Conservation (phyloP, 2,113 vertebrate species). For the Tautogolabrus adspersus region DNA sequence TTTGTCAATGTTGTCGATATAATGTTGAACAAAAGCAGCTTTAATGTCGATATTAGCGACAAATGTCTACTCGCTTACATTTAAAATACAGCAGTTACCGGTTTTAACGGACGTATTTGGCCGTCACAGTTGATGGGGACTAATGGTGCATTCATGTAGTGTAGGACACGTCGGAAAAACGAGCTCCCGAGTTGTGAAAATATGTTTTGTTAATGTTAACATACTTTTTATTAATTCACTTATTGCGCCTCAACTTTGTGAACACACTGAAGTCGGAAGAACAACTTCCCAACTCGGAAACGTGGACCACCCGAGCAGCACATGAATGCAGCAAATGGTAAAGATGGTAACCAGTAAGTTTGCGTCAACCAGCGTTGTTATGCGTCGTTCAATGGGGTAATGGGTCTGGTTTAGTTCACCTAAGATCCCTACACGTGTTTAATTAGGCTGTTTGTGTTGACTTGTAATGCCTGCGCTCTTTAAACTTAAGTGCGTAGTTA, state of each 20-base stretch:
- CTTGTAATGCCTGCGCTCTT: background rate
- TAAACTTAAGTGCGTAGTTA: slow-evolving; percentile 35
- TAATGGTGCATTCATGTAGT: too few species aligned
- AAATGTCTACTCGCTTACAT: too few species aligned
- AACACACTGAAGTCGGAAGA: too few species aligned
- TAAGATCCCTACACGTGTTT: fast-evolving
- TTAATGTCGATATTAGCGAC: background rate
- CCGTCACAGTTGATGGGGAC: background rate
- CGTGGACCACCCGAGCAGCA: too few species aligned
- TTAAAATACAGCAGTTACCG: background rate
- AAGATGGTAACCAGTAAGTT: slow-evolving; percentile 9
- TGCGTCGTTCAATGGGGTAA: background rate
- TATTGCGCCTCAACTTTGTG: too few species aligned
- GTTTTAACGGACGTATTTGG: background rate
- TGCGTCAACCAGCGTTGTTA: slow-evolving; percentile 56
- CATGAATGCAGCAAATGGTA: too few species aligned
- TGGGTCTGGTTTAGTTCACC: background rate
- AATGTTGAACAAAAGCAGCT: background rate
- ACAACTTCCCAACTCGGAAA: too few species aligned
- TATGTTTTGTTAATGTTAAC: too few species aligned
- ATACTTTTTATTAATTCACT: too few species aligned
- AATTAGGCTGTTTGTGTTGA: fast-evolving
- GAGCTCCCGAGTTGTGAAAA: too few species aligned
- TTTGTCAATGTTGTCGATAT: slow-evolving; percentile 1
- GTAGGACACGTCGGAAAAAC: too few species aligned